These are phyloP conservation scores for Saccopteryx leptura DNA, from an alignment of 2,113 vertebrate genomes.

Conservation along the genomic window DNA sequence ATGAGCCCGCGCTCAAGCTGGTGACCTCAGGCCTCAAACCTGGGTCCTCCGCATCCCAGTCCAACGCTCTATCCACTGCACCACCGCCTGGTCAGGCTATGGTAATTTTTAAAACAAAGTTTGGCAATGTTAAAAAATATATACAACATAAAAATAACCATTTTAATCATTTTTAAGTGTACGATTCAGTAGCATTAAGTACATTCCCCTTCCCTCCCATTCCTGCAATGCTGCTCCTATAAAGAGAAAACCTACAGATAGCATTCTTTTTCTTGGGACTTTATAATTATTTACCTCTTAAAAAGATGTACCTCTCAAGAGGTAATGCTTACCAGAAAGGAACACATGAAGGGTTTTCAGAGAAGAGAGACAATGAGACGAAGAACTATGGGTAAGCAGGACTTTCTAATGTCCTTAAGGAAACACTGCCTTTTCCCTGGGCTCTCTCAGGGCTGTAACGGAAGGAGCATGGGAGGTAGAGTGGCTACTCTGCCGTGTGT, in stretches of 20 bases:
- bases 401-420: not conserved
- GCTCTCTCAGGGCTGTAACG: not conserved
- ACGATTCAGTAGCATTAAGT: not conserved
- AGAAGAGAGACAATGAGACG: not conserved
- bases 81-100: no score
- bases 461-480: not conserved
- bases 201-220: not conserved
- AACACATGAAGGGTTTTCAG: not conserved
- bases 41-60: no score
- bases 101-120: constrained; percentile 6
- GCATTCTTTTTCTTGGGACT: not conserved
- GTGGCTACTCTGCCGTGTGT: not conserved
- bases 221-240: not conserved
- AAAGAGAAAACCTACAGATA: not conserved
- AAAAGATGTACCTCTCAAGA: not conserved
- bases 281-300: not conserved
- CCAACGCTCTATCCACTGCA: no score
- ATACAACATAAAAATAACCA: not conserved
- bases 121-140: not conserved
- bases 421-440: not conserved
- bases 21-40: no score
- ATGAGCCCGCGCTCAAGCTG: no score
- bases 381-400: not conserved
- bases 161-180: not conserved
- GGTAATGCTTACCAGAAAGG: not conserved